Conservation (phyloP, 2,797 vertebrate species). For the Pangasius macronema region DNA sequence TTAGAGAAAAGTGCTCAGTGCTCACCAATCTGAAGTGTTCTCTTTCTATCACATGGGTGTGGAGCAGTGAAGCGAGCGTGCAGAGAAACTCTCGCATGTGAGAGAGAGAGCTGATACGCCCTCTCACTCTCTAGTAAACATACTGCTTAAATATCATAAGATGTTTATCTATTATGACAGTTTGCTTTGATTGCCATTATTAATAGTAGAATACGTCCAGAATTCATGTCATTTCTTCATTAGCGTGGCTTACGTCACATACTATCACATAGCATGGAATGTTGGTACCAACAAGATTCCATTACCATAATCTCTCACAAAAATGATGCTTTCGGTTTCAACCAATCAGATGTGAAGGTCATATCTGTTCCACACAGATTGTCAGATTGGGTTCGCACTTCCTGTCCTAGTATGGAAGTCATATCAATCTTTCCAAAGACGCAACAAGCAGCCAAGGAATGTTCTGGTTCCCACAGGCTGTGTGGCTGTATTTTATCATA, state of each 20-base stretch:
- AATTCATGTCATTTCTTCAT: not conserved
- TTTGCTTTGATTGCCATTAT: not conserved
- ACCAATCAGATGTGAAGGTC: not conserved
- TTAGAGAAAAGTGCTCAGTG: not conserved
- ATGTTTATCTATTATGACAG: not conserved
- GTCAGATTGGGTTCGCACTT: not conserved
- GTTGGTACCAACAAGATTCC: not conserved
- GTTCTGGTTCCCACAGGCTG: conserved; percentile 61
- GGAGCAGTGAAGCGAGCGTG: no score
- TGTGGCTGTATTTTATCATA: conserved; percentile 51
- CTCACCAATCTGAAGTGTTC: not conserved
- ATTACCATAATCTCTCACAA: not conserved
- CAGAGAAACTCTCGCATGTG: not conserved
- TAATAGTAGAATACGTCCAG: not conserved
- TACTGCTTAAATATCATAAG: no score
- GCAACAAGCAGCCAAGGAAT: conserved; percentile 64
- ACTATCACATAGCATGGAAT: not conserved
- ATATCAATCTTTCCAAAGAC: conserved; percentile 37
- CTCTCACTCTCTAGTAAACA: not conserved
- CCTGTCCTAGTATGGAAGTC: not conserved
- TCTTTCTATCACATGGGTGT: not conserved
- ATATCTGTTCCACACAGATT: not conserved
- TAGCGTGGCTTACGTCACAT: not conserved
- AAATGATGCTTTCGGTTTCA: not conserved
- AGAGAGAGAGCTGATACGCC: no score